Evolutionary conservation across 2,888 invertebrate genomes (phyloP), one percentile per base, ranked within the genome.

Genomic region (Seira sanloemensis): DNA sequence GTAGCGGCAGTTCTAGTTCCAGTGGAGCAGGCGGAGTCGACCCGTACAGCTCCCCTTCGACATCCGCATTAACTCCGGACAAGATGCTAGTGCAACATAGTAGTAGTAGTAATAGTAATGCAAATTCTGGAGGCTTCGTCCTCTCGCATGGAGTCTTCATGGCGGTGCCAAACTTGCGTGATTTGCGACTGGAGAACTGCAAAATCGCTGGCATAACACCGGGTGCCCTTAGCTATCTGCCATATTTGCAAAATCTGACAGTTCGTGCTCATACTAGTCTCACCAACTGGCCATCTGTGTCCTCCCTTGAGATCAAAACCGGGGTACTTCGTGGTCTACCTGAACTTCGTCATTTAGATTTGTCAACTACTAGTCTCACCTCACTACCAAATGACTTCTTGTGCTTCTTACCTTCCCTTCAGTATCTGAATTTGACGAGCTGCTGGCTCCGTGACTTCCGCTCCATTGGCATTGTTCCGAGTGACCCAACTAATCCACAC

Each of bases 291-390:
- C 83, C 87, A 69, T 76, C 95, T 62, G 25, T 95, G 67, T 95
- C 96, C 94, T 94, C 95, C 76, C 92, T 96, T 86, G 95, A 96
- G 91, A 93, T 96, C 86, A 94, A 95, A 58, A 93, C 94, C 18
- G 94, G 94, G 75, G 95, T 95, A 54, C 95, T 96, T 91, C 94
- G 95, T 90, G 95, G 95, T 90, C 93, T 96, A 19, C 93, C 94
- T 87, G 93, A 94, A 88, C 92, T 96, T 85, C 95, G 95, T 91
- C 93, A 94, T 89, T 92, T 96, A 87, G 96, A 96, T 91, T 92
- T 96, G 18, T 95, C 95, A 87, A 94, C 95, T 91, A 96, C 96
- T 91, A 95, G 96, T 91, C 95, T 96, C 93, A 94, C 95, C 93
- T 93, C 93, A 87, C 93, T 96, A 90, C 96, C 96, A 71, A 95